Conservation (phyloP, 2,888 invertebrate genomes). For the Agrochola litura region DNA sequence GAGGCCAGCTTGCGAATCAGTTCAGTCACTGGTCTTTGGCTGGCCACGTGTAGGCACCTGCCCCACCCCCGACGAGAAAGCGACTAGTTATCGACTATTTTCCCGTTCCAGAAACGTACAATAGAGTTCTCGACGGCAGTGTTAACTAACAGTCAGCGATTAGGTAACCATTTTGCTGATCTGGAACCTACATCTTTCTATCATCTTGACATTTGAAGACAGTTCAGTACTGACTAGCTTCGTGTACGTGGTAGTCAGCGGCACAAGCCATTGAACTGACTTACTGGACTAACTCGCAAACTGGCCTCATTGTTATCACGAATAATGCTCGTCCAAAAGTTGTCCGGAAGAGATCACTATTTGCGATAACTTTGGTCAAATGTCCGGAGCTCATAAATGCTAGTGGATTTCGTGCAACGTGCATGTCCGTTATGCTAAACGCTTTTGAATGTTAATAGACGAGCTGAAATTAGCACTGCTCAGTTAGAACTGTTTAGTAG, state of each 20-base stretch:
- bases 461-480: conserved; percentile 42
- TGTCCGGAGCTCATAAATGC: background rate
- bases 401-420: background rate
- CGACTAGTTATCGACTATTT: background rate
- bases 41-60: background rate
- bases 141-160: background rate
- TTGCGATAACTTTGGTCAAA: conserved; percentile 7
- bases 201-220: no score
- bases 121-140: background rate
- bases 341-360: conserved; percentile 1
- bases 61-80: background rate
- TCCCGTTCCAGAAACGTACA: background rate
- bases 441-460: conserved; percentile 36
- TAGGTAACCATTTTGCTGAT: background rate
- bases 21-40: background rate
- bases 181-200: no score
- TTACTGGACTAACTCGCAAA: background rate
- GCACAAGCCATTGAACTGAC: background rate
- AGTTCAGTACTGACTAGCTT: background rate
- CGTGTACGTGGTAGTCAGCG: background rate
- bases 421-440: conserved; percentile 28
- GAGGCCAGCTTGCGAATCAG: background rate
- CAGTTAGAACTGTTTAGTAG: conserved; percentile 27
- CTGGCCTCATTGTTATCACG: background rate
- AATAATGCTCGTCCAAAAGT: conserved; percentile 11